These are phyloP conservation scores for Peromyscus melanophrys DNA, from an alignment of 2,797 vertebrate genomes.

Conservation along the genomic window DNA sequence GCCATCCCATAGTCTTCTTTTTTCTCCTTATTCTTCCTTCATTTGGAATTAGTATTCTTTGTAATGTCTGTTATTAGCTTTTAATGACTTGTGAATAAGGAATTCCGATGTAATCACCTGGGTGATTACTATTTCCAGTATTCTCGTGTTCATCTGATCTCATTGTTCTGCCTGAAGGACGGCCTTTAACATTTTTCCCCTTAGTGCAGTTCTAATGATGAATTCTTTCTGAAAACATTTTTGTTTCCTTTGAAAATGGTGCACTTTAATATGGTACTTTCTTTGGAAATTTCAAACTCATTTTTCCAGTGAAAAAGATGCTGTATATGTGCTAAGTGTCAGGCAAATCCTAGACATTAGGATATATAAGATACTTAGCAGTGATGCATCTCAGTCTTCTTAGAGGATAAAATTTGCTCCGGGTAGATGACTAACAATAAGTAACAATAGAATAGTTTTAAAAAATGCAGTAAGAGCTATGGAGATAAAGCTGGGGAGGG, in stretches of 20 bases:
- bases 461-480: neutral
- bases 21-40: neutral
- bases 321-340: neutral
- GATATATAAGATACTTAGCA: neutral
- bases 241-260: constrained; percentile 41
- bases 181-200: neutral
- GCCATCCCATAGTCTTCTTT: neutral
- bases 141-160: neutral
- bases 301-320: neutral
- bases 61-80: neutral
- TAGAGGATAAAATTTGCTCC: neutral
- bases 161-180: neutral
- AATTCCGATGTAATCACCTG: neutral
- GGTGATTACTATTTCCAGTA: neutral
- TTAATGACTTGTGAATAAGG: constrained; percentile 25
- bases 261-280: neutral
- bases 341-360: neutral
- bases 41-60: constrained; percentile 25
- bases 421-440: neutral
- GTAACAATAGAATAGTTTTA: neutral
- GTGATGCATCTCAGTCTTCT: neutral
- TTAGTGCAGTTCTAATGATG: neutral
- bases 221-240: constrained; percentile 5
- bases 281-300: neutral
- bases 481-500: constrained; percentile 1